Percentiles rank a stretch among this genome's conserved stretches.
These are phyloP conservation scores for Lytechinus pictus DNA, from an alignment of 35 echinoderm and acorn worm species.

Conservation along the genomic window DNA sequence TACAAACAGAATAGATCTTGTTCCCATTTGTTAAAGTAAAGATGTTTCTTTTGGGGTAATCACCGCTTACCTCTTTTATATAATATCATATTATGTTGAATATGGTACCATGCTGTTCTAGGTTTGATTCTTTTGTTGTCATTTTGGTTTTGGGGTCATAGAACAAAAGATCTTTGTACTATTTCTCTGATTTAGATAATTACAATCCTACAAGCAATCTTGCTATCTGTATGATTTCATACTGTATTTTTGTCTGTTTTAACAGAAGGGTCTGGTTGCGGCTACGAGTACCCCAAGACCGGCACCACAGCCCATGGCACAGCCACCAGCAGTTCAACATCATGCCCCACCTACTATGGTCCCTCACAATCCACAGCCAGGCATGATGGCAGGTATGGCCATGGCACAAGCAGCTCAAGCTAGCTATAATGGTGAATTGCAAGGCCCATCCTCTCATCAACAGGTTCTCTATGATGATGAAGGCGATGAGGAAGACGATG, in stretches of 20 bases:
- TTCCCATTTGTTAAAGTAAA: no score
- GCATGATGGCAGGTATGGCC: slow-evolving; percentile 50
- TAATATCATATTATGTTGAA: no score
- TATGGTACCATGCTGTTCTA: no score
- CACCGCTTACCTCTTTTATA: no score
- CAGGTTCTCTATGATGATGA: slow-evolving; percentile 45
- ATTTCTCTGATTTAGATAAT: no score
- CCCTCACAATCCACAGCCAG: slow-evolving; percentile 41
- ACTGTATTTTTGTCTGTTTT: neutral
- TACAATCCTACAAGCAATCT: no score
- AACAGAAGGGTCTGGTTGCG: slow-evolving; percentile 46
- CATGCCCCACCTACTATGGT: slow-evolving; percentile 47
- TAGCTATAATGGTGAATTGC: slow-evolving; percentile 41
- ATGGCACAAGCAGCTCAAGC: slow-evolving; percentile 42
- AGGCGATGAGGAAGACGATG: slow-evolving; percentile 41
- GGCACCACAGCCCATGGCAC: neutral
- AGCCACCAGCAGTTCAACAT: neutral
- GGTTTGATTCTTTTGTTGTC: no score
- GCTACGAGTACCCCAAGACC: slow-evolving; percentile 35
- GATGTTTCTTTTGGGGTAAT: no score
- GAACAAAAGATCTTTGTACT: no score
- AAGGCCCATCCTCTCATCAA: slow-evolving; percentile 44
- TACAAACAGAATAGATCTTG: no score
- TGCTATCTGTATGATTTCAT: no score
- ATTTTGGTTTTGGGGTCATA: no score